Evolutionary conservation across 2,888 invertebrate species (phyloP).

Genomic region (Platynereis dumerilii): DNA sequence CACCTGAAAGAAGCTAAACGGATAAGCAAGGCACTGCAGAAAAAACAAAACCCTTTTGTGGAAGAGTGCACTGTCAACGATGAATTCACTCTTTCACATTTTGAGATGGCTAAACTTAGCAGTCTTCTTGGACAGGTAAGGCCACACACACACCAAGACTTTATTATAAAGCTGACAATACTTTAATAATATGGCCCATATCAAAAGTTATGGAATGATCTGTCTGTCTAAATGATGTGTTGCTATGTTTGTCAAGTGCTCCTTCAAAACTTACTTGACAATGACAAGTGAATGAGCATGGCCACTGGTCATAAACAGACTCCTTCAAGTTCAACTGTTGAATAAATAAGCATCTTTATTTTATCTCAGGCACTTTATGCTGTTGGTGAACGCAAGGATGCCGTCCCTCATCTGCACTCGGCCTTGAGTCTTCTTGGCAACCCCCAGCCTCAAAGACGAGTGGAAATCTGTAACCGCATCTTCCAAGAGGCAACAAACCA

Average conservation of each 20-base stretch:
- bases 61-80: constrained; percentile 16
- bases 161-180: neutral
- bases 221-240: too few species aligned
- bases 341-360: too few species aligned
- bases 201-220: too few species aligned
- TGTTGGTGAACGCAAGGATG: constrained; percentile 13
- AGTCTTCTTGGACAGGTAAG: constrained; percentile 34
- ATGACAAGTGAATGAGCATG: too few species aligned
- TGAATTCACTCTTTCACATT: constrained; percentile 9
- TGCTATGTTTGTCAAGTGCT: too few species aligned
- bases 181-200: neutral
- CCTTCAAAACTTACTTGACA: too few species aligned
- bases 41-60: constrained; percentile 33
- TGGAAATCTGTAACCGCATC: constrained; percentile 2
- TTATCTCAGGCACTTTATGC: constrained; percentile 21
- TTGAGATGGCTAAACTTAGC: constrained; percentile 27
- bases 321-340: too few species aligned
- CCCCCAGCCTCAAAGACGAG: constrained; percentile 18
- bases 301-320: too few species aligned
- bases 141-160: neutral
- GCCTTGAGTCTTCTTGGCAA: constrained; percentile 24
- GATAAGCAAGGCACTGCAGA: constrained; percentile 25
- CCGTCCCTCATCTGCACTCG: constrained; percentile 21
- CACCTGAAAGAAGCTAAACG: constrained; percentile 32
- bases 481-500: constrained; percentile 17